Evolutionary conservation across 2,797 vertebrate species (phyloP).

Genomic region (Etheostoma nigrum): DNA sequence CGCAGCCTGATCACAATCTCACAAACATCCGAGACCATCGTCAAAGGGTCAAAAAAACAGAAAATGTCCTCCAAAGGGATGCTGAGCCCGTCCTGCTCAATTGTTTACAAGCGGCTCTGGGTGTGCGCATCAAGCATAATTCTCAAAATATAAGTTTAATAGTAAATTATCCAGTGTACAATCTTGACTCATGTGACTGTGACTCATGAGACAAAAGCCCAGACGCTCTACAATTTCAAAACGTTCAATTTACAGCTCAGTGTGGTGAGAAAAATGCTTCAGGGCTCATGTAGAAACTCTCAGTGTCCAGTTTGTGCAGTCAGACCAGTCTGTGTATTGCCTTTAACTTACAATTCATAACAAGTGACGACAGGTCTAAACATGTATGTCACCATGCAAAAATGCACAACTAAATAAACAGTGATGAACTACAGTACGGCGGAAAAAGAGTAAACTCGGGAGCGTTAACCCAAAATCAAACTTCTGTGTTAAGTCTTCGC

Average conservation of each 20-base stretch:
- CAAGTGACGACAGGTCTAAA: slow-evolving; percentile 44
- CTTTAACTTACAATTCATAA: slow-evolving; percentile 52
- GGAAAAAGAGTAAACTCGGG: background rate
- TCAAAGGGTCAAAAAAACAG: background rate
- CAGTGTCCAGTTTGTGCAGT: background rate
- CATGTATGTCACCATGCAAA: slow-evolving; percentile 58
- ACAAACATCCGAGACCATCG: slow-evolving; percentile 11
- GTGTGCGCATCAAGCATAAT: slow-evolving; percentile 23
- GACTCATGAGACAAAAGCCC: slow-evolving; percentile 16
- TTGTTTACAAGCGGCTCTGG: slow-evolving; percentile 5
- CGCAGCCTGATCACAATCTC: slow-evolving; percentile 9
- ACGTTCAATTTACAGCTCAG: slow-evolving; percentile 34
- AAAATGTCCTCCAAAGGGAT: slow-evolving; percentile 10
- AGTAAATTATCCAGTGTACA: slow-evolving; percentile 39
- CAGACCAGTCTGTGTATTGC: slow-evolving; percentile 56
- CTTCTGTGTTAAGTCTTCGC: background rate
- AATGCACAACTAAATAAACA: slow-evolving; percentile 54
- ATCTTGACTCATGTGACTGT: slow-evolving; percentile 12
- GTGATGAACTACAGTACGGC: slow-evolving; percentile 27
- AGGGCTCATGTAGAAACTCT: background rate
- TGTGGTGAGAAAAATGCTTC: slow-evolving; percentile 5
- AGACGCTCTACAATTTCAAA: slow-evolving; percentile 5
- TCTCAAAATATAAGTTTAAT: slow-evolving; percentile 25
- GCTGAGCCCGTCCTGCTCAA: slow-evolving; percentile 9
- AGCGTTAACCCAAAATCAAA: slow-evolving; percentile 9